A percentile compares a stretch with the other conserved stretches of the same genome.
Conservation (phyloP, 2,113 vertebrate genomes). For the sheep (Ovis aries) region ARS-UI_Ramb_v3.0 NC_056069.1:6992501-6993000, state of each 20-base stretch:
- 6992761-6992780: neutral
- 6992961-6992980: neutral
- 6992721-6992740: neutral
- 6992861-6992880: too few species aligned
- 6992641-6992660: rapidly evolving
- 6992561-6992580: neutral
- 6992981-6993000: neutral
- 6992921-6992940: neutral
- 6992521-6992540: neutral
- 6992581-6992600: rapidly evolving
- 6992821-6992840: neutral
- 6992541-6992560: neutral
- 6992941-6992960: neutral
- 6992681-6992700: neutral
- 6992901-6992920: neutral
- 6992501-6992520: neutral
- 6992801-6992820: neutral
- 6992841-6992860: too few species aligned
- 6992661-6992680: neutral
- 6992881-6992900: neutral
- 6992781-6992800: neutral
- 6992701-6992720: neutral
- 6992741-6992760: rapidly evolving
- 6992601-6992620: neutral
- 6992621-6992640: neutral